phyloP scores from a whole-genome alignment of 1,140 invertebrate species.

The Manduca sexta region DNA sequence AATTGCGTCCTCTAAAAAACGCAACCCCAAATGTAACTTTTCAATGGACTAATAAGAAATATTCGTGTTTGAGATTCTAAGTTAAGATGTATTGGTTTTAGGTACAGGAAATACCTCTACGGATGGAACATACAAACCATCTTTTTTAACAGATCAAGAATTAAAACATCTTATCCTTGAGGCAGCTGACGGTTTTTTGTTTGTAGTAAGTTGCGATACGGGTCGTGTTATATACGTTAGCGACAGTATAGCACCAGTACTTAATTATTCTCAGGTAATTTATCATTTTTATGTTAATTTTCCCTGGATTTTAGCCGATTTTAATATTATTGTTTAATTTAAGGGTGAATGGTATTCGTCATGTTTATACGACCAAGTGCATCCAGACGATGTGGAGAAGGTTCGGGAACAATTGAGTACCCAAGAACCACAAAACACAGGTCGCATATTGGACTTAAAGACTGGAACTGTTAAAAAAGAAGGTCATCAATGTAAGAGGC shows the following conservation, averaged over 20 bases:
- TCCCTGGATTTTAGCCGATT: too few relatives aligned
- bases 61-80: background rate
- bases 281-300: constrained; percentile 4
- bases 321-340: too few relatives aligned
- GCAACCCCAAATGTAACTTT: too few relatives aligned
- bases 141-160: constrained; percentile 99
- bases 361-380: constrained; percentile 95
- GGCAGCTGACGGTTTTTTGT: constrained; percentile 99
- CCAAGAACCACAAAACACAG: constrained; percentile 96
- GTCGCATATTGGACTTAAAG: constrained; percentile 97
- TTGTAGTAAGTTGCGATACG: constrained; percentile 98
- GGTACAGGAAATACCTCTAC: constrained; percentile 95
- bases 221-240: constrained; percentile 98
- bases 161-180: constrained; percentile 99
- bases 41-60: too few relatives aligned
- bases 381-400: constrained; percentile 99
- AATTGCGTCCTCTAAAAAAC: too few relatives aligned
- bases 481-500: constrained; percentile 93
- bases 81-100: constrained; percentile 47
- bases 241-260: constrained; percentile 97
- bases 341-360: constrained; percentile 98
- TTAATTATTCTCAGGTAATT: constrained; percentile 92
- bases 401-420: constrained; percentile 98
- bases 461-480: constrained; percentile 99
- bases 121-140: constrained; percentile 97